phyloP scores from a whole-genome alignment of 2,888 invertebrate genomes.

The Drepanosiphum platanoidis region DNA sequence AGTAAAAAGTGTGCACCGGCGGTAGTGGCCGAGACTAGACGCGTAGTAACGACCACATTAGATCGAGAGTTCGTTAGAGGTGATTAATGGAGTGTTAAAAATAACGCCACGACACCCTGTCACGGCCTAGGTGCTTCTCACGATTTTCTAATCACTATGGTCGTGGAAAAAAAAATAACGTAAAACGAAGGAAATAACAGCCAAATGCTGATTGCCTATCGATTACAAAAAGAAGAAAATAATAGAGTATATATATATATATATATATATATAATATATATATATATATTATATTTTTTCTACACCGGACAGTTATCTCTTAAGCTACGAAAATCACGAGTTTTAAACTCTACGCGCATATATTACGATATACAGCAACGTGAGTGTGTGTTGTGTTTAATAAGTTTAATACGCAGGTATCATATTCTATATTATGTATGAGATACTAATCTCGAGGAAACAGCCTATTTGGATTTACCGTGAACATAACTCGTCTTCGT shows the following conservation, averaged over 20 bases:
- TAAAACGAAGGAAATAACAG: conserved; percentile 34
- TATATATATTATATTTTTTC: not conserved
- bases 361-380: not conserved
- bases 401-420: too few relatives aligned
- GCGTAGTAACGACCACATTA: conserved; percentile 8
- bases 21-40: not conserved
- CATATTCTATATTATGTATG: not conserved
- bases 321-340: not conserved
- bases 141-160: conserved; percentile 47
- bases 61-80: conserved; percentile 39
- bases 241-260: not conserved
- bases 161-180: conserved; percentile 17
- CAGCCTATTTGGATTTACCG: conserved; percentile 2
- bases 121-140: conserved; percentile 34
- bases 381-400: not conserved
- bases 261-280: not conserved
- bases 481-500: not conserved
- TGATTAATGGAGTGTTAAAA: conserved; percentile 60
- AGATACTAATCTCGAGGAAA: conserved; percentile 22
- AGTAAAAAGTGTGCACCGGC: not conserved
- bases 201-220: conserved; percentile 8
- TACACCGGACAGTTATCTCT: not conserved
- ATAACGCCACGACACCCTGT: conserved; percentile 52
- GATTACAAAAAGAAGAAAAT: conserved; percentile 31
- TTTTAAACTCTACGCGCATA: not conserved